A percentile compares a stretch with the other conserved stretches of the same genome.
Evolutionary conservation across 2,888 invertebrate species (phyloP).

Genomic region (Temnothorax rugatulus): DNA sequence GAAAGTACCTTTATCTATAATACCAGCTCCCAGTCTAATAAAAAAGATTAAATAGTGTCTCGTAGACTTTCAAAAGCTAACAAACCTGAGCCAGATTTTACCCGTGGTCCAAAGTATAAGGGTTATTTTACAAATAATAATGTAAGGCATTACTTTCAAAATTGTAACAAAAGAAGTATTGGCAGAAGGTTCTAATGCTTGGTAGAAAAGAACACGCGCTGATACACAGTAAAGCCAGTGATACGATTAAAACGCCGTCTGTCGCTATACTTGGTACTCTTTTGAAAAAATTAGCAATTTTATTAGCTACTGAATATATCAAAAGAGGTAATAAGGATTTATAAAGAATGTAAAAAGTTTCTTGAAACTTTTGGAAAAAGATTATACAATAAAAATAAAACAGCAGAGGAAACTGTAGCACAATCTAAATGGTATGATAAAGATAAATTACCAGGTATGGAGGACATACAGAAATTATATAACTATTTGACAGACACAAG

Average conservation of each 20-base stretch:
- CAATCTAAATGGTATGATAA: conserved; percentile 35
- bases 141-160: conserved; percentile 2
- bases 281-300: conserved; percentile 23
- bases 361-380: background rate
- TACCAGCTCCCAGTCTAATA: background rate
- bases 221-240: conserved; percentile 37
- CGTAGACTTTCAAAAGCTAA: conserved; percentile 11
- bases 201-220: background rate
- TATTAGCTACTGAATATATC: conserved; percentile 4
- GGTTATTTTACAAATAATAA: conserved; percentile 17
- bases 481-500: conserved; percentile 31
- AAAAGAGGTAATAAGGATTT: background rate
- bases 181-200: background rate
- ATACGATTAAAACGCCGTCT: conserved; percentile 42
- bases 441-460: conserved; percentile 44
- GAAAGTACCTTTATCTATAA: conserved; percentile 34
- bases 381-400: conserved; percentile 19
- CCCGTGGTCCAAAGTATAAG: background rate
- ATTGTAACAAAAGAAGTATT: background rate
- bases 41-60: conserved; percentile 13
- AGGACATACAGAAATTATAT: conserved; percentile 58
- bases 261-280: conserved; percentile 34
- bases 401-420: background rate
- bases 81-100: background rate
- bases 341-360: background rate